Evolutionary conservation across 92 coral and sea anemone genomes (phyloP).

Genomic region (Siderastrea siderea): DNA sequence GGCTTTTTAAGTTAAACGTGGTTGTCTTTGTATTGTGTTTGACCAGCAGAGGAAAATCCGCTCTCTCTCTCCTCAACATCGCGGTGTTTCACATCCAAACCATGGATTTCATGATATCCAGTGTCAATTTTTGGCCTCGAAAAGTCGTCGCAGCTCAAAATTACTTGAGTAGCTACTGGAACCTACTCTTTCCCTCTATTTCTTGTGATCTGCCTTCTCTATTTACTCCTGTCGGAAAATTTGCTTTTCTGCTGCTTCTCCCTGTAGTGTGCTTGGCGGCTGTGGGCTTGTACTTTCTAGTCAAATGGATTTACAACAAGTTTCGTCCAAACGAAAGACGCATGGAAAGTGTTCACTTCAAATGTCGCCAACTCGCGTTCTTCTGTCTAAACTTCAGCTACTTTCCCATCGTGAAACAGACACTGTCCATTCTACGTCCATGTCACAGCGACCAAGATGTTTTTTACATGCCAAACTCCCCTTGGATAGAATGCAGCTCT

Average conservation of each 20-base stretch:
- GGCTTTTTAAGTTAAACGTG: slow-evolving; percentile 68
- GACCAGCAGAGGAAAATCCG: no score
- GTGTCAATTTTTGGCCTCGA: slow-evolving; percentile 73
- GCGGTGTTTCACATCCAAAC: slow-evolving; percentile 82
- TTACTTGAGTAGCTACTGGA: slow-evolving; percentile 78
- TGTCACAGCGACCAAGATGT: slow-evolving; percentile 58
- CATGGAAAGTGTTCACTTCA: slow-evolving; percentile 42
- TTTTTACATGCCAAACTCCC: slow-evolving; percentile 61
- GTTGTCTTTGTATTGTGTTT: slow-evolving; percentile 64
- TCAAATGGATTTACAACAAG: slow-evolving; percentile 24
- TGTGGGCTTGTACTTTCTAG: slow-evolving; percentile 39
- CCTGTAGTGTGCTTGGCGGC: slow-evolving; percentile 51
- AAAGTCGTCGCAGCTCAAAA: slow-evolving; percentile 56
- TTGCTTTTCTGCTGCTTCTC: slow-evolving; percentile 60
- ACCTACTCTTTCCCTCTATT: slow-evolving; percentile 67
- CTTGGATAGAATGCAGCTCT: slow-evolving; percentile 79
- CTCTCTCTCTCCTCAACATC: slow-evolving; percentile 61
- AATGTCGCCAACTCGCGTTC: slow-evolving; percentile 62
- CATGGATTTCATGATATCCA: slow-evolving; percentile 79
- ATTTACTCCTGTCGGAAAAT: slow-evolving; percentile 65
- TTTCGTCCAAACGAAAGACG: slow-evolving; percentile 30
- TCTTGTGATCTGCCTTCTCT: slow-evolving; percentile 73
- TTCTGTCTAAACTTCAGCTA: slow-evolving; percentile 68
- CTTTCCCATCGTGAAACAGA: slow-evolving; percentile 78
- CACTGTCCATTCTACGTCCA: slow-evolving; percentile 68